These are phyloP conservation scores for Bettongia penicillata DNA, from an alignment of 2,113 vertebrate species.

Conservation along the genomic window DNA sequence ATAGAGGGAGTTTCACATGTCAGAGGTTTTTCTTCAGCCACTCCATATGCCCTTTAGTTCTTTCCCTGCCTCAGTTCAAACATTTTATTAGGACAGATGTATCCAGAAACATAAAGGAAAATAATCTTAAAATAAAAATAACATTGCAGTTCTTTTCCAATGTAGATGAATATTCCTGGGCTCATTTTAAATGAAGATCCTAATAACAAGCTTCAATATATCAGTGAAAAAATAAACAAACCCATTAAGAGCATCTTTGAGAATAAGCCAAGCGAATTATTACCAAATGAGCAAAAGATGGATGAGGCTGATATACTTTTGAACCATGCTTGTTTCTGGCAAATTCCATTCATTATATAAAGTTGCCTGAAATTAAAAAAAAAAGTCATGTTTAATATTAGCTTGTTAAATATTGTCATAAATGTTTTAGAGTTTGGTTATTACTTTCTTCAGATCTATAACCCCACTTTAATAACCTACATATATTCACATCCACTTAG, in stretches of 20 bases:
- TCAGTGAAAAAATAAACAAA: constrained; percentile 72
- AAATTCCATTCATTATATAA: constrained; percentile 69
- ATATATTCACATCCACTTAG: constrained; percentile 77
- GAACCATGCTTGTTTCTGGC: constrained; percentile 57
- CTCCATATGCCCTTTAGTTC: neutral
- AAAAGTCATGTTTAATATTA: constrained; percentile 73
- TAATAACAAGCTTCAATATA: constrained; percentile 71
- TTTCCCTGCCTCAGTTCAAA: neutral
- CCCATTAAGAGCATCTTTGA: constrained; percentile 60
- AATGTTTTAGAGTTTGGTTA: constrained; percentile 80
- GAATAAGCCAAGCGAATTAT: constrained; percentile 73
- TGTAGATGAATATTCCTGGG: constrained; percentile 76
- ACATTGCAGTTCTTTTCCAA: constrained; percentile 53
- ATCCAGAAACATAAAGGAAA: constrained; percentile 41
- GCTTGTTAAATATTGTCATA: constrained; percentile 77
- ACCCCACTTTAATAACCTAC: constrained; percentile 74
- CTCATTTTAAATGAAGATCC: constrained; percentile 61
- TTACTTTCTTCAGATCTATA: constrained; percentile 76
- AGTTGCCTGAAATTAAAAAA: constrained; percentile 65
- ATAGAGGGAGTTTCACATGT: neutral
- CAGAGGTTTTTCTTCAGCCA: neutral
- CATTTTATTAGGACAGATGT: neutral
- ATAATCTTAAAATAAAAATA: constrained; percentile 50
- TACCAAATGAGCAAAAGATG: constrained; percentile 76
- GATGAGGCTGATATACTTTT: constrained; percentile 64